Percentiles rank a stretch among this genome's conserved stretches.
phyloP scores from a whole-genome alignment of 2,888 invertebrate species.

The Ceriagrion tenellum region DNA sequence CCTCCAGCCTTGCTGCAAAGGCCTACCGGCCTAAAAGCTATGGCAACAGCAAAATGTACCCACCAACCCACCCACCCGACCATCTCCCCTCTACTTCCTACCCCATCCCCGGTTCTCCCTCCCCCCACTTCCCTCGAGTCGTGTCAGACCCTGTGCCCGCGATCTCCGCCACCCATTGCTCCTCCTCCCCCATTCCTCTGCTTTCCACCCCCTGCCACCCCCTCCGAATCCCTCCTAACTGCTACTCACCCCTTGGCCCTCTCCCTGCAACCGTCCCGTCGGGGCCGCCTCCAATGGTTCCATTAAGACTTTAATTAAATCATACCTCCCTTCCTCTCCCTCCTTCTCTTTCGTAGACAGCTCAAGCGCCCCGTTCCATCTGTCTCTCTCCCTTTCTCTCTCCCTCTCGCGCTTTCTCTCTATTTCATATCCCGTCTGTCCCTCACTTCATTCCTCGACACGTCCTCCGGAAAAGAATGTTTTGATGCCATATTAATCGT shows the following conservation, averaged over 20 bases:
- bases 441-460: background rate
- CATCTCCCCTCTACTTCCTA: background rate
- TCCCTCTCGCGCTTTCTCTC: background rate
- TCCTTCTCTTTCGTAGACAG: background rate
- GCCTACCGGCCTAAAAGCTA: background rate
- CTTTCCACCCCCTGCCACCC: background rate
- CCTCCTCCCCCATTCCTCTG: background rate
- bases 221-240: background rate
- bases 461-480: background rate
- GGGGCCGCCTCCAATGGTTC: constrained; percentile 47
- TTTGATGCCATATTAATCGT: background rate
- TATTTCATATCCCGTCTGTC: background rate
- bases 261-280: background rate
- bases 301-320: constrained; percentile 67
- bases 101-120: no score
- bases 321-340: constrained; percentile 21
- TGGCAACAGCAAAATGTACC: background rate
- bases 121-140: no score
- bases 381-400: background rate
- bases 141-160: no score
- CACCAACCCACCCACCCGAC: background rate
- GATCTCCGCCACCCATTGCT: background rate
- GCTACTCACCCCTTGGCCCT: background rate
- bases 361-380: background rate
- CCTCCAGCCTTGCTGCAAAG: background rate